phyloP scores from a whole-genome alignment of 2,113 vertebrate genomes.

The Mugil cephalus region DNA sequence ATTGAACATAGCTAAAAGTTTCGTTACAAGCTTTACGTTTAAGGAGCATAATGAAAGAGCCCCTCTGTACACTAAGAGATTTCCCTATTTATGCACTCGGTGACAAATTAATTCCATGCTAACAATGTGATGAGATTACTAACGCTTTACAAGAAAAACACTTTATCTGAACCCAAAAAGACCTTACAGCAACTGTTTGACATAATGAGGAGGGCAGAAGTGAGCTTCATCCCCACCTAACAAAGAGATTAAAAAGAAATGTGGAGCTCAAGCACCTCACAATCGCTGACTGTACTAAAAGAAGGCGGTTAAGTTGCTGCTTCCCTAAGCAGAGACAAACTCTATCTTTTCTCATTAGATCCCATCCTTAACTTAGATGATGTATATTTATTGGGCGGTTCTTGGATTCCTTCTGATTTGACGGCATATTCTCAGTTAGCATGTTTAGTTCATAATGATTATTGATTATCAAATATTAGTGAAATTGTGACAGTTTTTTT shows the following conservation, averaged over 20 bases:
- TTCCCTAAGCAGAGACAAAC: slow-evolving; percentile 58
- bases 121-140: slow-evolving; percentile 51
- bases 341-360: slow-evolving; percentile 54
- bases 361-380: slow-evolving; percentile 27
- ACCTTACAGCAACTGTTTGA: slow-evolving; percentile 62
- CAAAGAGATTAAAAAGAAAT: slow-evolving; percentile 81
- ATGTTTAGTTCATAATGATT: slow-evolving; percentile 22
- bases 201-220: slow-evolving; percentile 72
- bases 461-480: slow-evolving; percentile 10
- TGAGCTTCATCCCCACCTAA: slow-evolving; percentile 69
- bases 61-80: slow-evolving; percentile 33
- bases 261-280: slow-evolving; percentile 64
- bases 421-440: slow-evolving; percentile 14
- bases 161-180: slow-evolving; percentile 60
- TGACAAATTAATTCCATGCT: slow-evolving; percentile 53
- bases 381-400: slow-evolving; percentile 25
- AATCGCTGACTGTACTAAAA: slow-evolving; percentile 77
- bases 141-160: slow-evolving; percentile 47
- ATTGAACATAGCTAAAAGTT: slow-evolving; percentile 29
- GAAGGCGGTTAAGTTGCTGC: slow-evolving; percentile 58
- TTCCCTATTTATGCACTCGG: slow-evolving; percentile 35
- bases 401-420: slow-evolving; percentile 30
- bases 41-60: background rate
- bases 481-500: slow-evolving; percentile 17
- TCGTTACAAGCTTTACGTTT: slow-evolving; percentile 34